Conservation (phyloP, 2,888 invertebrate genomes). For the Acanthosoma haemorrhoidale region DNA sequence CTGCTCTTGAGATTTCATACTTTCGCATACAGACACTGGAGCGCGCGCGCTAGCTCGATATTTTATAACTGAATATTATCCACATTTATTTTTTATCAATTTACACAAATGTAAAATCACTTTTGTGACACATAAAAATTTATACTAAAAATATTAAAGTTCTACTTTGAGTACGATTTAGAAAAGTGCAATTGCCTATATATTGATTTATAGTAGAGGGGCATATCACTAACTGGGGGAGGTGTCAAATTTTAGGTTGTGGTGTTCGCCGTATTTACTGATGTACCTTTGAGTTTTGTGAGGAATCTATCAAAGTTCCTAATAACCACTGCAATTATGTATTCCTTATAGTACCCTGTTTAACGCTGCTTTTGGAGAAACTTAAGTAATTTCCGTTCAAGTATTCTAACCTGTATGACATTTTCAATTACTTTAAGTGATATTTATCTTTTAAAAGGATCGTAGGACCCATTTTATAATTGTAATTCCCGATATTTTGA, state of each 20-base stretch:
- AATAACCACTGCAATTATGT: background rate
- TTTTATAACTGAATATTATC: background rate
- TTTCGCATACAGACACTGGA: background rate
- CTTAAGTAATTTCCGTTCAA: background rate
- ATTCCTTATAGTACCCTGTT: background rate
- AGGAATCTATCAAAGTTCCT: slow-evolving; percentile 10
- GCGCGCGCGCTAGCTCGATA: background rate
- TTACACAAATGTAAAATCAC: background rate
- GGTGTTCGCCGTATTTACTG: slow-evolving; percentile 3
- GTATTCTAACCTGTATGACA: slow-evolving; percentile 18
- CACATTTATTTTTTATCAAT: background rate
- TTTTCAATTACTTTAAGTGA: background rate
- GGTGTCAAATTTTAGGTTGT: slow-evolving; percentile 29
- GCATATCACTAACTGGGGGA: slow-evolving; percentile 28
- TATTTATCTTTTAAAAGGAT: background rate
- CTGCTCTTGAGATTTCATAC: background rate
- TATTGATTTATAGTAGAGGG: slow-evolving; percentile 30
- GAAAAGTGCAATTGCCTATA: slow-evolving; percentile 13
- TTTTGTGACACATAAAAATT: background rate
- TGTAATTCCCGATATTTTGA: too few species aligned
- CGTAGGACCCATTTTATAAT: too few species aligned
- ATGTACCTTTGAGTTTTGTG: background rate
- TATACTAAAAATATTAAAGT: background rate
- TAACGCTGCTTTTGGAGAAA: background rate
- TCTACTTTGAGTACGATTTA: background rate